Percentiles rank a stretch among this genome's conserved stretches.
Evolutionary conservation across 2,797 vertebrate genomes (phyloP).

Genomic region (Sphenopsis melanotis): DNA sequence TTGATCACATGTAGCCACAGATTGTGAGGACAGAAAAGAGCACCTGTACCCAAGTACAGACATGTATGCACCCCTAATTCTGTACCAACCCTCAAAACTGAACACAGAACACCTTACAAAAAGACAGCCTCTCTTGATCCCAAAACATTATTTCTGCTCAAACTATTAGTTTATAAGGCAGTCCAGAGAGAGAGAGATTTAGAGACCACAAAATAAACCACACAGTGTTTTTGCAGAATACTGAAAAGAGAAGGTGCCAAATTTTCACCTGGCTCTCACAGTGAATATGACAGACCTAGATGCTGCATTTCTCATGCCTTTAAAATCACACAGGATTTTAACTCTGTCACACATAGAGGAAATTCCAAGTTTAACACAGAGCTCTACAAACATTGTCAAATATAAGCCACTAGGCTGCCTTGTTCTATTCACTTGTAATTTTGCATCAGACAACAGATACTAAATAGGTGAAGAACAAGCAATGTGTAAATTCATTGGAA

Average conservation of each 20-base stretch:
- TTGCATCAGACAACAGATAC: neutral
- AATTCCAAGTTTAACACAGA: neutral
- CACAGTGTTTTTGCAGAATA: neutral
- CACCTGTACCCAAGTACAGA: neutral
- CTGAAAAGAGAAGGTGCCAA: neutral
- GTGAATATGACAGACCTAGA: neutral
- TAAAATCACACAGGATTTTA: neutral
- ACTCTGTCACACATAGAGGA: neutral
- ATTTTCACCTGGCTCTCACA: neutral
- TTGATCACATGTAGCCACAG: neutral
- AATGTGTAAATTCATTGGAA: neutral
- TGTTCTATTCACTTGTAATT: neutral
- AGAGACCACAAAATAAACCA: neutral
- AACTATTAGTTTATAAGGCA: neutral
- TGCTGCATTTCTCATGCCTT: neutral
- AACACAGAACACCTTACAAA: neutral
- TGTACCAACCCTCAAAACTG: neutral
- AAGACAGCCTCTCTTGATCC: neutral
- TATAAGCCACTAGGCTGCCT: neutral
- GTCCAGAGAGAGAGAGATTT: neutral
- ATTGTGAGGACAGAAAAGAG: neutral
- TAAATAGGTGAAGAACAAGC: neutral
- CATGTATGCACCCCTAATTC: neutral
- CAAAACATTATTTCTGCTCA: neutral
- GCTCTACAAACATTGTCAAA: neutral